Percentiles rank a stretch among this genome's conserved stretches.
Conservation (phyloP, 2,888 invertebrate species). For the Syritta pipiens region DNA sequence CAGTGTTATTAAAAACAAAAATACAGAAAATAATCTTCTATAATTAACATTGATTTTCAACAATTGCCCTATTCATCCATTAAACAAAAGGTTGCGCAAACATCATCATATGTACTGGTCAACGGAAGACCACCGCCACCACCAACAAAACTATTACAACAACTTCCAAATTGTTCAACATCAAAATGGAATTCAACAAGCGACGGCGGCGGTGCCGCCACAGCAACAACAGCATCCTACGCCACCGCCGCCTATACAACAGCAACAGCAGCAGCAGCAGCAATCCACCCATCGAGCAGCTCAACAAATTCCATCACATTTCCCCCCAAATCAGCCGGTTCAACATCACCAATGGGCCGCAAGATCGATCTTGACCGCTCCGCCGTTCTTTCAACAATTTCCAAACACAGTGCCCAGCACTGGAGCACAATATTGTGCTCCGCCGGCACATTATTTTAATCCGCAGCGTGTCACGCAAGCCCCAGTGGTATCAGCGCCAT, state of each 20-base stretch:
- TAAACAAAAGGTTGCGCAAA: conserved; percentile 59
- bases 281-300: conserved; percentile 53
- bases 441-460: conserved; percentile 37
- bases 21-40: not conserved
- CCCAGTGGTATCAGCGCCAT: conserved; percentile 69
- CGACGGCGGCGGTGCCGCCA: conserved; percentile 67
- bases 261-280: conserved; percentile 66
- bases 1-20: not conserved
- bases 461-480: conserved; percentile 37
- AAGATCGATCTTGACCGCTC: conserved; percentile 48
- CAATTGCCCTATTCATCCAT: conserved; percentile 5
- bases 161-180: conserved; percentile 64
- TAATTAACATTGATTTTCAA: conserved; percentile 18
- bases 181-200: conserved; percentile 68
- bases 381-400: conserved; percentile 58
- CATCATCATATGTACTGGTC: conserved; percentile 60
- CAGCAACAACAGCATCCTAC: conserved; percentile 67
- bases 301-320: conserved; percentile 49
- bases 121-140: conserved; percentile 65
- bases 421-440: conserved; percentile 48
- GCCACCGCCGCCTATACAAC: conserved; percentile 61
- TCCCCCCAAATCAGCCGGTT: conserved; percentile 62
- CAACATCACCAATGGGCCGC: conserved; percentile 56
- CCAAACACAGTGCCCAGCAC: conserved; percentile 35
- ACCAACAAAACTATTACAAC: conserved; percentile 51